Base-by-base conservation (phyloP, 1,140 invertebrate species). In the Drosophila pectinifera region DNA sequence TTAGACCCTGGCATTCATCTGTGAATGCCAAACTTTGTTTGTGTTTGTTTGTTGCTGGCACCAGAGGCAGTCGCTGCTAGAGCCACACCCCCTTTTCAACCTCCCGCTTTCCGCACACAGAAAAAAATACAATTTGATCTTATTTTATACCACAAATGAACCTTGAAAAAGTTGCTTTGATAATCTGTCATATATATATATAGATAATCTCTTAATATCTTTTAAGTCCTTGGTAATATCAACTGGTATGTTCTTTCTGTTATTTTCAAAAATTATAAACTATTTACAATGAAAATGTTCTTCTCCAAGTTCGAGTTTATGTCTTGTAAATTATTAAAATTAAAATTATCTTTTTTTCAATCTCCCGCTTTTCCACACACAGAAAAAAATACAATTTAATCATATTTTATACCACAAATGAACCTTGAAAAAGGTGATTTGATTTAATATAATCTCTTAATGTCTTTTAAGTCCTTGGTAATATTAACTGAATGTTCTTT, bases 1-100 rank as follows among this genome's bases (percentile, higher is more conserved):
- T 89, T 83, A 88, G 51, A 53, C 34, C 61, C 58, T 53, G 59
- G 59, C 73, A 65, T 76, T 75, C 58, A 57, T 57, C 76, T 39
- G 58, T 79, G 75, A 85, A 84, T 80, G 56, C 41, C 53, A 73
- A 64, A 67, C 74, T 53, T 72, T 88, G 83, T 88, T 56, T 75
- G 73, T 74, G 73, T 74, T 41, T 78, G 57, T 31, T 28, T 43
- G 24, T 41, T 78, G 57, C 38, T 28, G 49, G 24, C 31, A 36
- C 16, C 24, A 56, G 48, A 14, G 39, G 26, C 26, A 20, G 48
- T 51, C 13, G 28, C 20, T 51, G 48, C 48, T 34, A 34, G 36
- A 63, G 24, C 63, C 62, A 28, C 62, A 67, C 20, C 39, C 49
- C 24, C 28, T 38, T 45, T 28, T 10, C 10, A 11, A 5, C 31